These are phyloP conservation scores for Urocitellus parryii DNA, from an alignment of 2,113 vertebrate genomes.

Conservation along the genomic window DNA sequence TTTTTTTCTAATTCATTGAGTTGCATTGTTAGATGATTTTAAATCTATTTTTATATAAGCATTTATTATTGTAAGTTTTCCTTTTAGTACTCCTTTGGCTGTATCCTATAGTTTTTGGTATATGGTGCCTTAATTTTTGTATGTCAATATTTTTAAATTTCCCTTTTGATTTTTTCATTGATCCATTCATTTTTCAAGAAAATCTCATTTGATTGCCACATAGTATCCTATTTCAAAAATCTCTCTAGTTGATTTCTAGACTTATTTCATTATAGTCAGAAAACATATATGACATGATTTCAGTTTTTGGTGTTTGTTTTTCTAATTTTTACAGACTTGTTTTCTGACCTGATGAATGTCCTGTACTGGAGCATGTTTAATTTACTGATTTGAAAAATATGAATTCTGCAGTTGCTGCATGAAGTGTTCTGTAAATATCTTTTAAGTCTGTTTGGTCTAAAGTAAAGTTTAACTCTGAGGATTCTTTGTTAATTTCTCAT, in stretches of 20 bases:
- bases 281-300: background rate
- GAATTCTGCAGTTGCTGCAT: no score
- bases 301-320: background rate
- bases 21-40: background rate
- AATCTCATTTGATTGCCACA: background rate
- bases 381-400: background rate
- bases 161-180: background rate
- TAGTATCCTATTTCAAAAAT: background rate
- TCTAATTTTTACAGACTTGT: background rate
- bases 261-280: background rate
- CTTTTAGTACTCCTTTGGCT: no score
- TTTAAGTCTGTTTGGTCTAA: no score
- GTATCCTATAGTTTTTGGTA: no score
- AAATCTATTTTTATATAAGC: background rate
- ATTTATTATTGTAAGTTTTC: background rate
- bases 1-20: background rate
- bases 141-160: background rate
- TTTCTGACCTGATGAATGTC: background rate
- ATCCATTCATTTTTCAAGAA: background rate
- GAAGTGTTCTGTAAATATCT: no score
- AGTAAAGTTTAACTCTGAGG: no score
- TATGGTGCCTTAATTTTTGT: no score
- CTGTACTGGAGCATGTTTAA: background rate
- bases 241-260: background rate
- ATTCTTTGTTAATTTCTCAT: no score